Conservation (phyloP, 2,113 vertebrate species). For the Entelurus aequoreus region DNA sequence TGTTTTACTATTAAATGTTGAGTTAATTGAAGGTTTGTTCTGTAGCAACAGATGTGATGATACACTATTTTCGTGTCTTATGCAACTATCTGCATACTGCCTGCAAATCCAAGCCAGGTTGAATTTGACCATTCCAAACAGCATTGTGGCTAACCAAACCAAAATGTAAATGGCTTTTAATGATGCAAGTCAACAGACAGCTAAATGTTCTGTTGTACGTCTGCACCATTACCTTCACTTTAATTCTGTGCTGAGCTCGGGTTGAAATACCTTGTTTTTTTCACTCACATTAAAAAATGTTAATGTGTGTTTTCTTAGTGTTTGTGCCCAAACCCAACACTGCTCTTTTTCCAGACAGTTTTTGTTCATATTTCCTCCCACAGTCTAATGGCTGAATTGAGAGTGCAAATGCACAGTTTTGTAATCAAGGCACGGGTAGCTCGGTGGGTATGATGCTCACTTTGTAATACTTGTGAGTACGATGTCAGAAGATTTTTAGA, state of each 20-base stretch:
- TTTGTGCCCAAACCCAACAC: constrained; percentile 34
- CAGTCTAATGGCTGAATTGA: constrained; percentile 55
- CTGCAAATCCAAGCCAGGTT: neutral
- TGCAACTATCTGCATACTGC: no score
- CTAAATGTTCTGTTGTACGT: constrained; percentile 28
- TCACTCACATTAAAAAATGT: constrained; percentile 44
- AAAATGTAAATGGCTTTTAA: neutral
- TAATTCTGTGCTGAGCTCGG: constrained; percentile 21
- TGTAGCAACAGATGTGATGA: no score
- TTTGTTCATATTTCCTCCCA: constrained; percentile 50
- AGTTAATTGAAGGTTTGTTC: no score
- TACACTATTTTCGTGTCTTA: no score
- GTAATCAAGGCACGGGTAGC: constrained; percentile 62
- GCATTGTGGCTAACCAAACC: neutral
- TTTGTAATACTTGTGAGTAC: constrained; percentile 53
- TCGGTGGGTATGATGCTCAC: constrained; percentile 40
- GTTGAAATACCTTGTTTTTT: constrained; percentile 42
- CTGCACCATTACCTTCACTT: constrained; percentile 7
- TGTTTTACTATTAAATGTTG: no score
- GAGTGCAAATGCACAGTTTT: constrained; percentile 47
- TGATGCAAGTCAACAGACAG: constrained; percentile 17
- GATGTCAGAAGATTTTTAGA: neutral
- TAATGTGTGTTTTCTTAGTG: constrained; percentile 30
- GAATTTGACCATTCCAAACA: neutral
- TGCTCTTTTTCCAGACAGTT: constrained; percentile 45